Conservation (phyloP, 2,888 invertebrate genomes). For the Suillia variegata region DNA sequence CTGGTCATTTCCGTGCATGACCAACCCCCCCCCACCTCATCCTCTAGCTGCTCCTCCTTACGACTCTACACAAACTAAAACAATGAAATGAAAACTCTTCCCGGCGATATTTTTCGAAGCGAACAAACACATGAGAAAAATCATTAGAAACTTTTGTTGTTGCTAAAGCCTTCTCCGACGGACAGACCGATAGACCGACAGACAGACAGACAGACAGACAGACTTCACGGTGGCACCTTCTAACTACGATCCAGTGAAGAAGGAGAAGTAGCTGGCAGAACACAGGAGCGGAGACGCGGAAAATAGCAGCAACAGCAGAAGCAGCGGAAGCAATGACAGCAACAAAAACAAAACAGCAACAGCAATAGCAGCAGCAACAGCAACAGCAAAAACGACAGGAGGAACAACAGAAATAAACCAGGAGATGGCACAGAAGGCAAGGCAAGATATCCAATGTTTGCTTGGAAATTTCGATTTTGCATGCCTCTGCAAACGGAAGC, state of each 20-base stretch:
- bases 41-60: no score
- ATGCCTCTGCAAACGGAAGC: no score
- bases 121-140: conserved; percentile 50
- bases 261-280: no score
- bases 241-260: no score
- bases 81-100: conserved; percentile 9
- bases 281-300: no score
- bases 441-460: conserved; percentile 28
- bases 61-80: conserved; percentile 30
- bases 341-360: no score
- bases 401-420: conserved; percentile 24
- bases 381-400: not conserved
- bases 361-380: conserved; percentile 11
- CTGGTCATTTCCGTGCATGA: no score
- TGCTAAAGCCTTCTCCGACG: conserved; percentile 30
- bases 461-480: conserved; percentile 31
- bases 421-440: no score
- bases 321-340: conserved; percentile 7
- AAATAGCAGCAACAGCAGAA: conserved; percentile 8
- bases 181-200: conserved; percentile 8
- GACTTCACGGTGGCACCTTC: no score
- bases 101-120: conserved; percentile 14
- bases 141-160: conserved; percentile 56
- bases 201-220: no score
- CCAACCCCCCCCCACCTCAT: no score